Conservation (phyloP, 2,888 invertebrate species). For the Gymnocheta viridis region DNA sequence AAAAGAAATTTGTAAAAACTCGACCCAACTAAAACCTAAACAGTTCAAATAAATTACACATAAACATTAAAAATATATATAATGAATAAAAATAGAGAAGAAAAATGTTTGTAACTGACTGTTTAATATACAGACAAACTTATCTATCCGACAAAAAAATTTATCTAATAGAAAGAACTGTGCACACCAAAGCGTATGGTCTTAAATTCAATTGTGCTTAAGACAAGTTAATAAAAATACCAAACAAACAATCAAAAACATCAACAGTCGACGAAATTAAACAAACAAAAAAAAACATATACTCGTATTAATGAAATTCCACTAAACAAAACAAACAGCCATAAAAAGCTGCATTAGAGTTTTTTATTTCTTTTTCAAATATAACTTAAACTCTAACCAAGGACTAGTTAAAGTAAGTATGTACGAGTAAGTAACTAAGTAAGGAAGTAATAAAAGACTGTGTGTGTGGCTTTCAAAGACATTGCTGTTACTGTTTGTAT, state of each 20-base stretch:
- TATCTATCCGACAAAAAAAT: conserved; percentile 5
- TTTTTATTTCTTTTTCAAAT: conserved; percentile 29
- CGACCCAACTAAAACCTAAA: no score
- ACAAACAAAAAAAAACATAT: conserved; percentile 28
- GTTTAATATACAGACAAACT: neutral
- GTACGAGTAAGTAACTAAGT: neutral
- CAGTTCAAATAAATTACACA: no score
- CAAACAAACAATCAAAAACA: conserved; percentile 50
- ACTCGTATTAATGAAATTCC: conserved; percentile 37
- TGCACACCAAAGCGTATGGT: conserved; percentile 56
- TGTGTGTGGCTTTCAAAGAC: conserved; percentile 40
- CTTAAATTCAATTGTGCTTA: conserved; percentile 54
- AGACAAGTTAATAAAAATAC: conserved; percentile 68
- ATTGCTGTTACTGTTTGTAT: conserved; percentile 5
- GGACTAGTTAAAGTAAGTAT: conserved; percentile 20
- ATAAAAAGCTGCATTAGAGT: conserved; percentile 41
- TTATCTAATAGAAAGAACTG: neutral
- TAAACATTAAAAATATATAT: neutral
- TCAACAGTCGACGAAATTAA: conserved; percentile 54
- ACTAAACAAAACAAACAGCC: conserved; percentile 43
- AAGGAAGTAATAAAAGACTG: neutral
- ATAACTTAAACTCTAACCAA: conserved; percentile 50
- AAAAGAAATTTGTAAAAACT: no score
- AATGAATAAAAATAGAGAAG: neutral
- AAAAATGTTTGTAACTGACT: neutral